A percentile compares a stretch with the other conserved stretches of the same genome.
These are phyloP conservation scores for Drosophila lacertosa DNA, from an alignment of 1,140 invertebrate genomes.

Conservation along the genomic window DNA sequence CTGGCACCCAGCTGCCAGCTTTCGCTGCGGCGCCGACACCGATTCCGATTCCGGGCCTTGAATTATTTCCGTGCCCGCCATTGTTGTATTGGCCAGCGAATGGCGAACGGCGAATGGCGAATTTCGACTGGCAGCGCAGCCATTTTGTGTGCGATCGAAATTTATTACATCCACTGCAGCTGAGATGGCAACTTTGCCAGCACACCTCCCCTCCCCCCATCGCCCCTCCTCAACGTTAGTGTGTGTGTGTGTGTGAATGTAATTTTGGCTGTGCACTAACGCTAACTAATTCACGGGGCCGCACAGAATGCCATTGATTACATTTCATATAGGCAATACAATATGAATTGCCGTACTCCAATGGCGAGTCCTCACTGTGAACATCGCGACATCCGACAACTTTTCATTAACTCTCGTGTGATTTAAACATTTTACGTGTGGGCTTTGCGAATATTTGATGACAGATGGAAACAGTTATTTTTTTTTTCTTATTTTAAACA, in stretches of 20 bases:
- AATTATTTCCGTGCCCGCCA: constrained; percentile 47
- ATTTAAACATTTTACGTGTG: constrained; percentile 1
- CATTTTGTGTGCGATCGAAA: constrained; percentile 42
- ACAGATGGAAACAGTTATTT: no score
- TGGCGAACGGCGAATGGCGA: constrained; percentile 27
- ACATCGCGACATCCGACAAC: constrained; percentile 10
- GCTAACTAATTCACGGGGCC: constrained; percentile 43
- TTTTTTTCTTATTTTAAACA: no score
- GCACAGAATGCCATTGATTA: constrained; percentile 48
- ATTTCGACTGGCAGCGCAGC: constrained; percentile 30
- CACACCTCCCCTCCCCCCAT: background rate
- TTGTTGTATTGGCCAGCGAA: constrained; percentile 40
- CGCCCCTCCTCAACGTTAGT: background rate
- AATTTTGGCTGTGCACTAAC: constrained; percentile 14
- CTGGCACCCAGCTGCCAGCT: background rate
- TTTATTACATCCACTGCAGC: constrained; percentile 41
- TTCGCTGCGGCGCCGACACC: background rate
- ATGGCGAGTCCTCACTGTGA: constrained; percentile 10
- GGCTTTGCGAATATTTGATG: background rate
- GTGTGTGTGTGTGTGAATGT: constrained; percentile 2
- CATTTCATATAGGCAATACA: constrained; percentile 43
- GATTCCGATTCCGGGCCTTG: constrained; percentile 31
- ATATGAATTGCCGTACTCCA: constrained; percentile 15
- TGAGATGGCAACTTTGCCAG: constrained; percentile 27
- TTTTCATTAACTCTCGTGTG: constrained; percentile 22